phyloP scores from a whole-genome alignment of 2,113 vertebrate genomes.

The Dicaeum eximium region DNA sequence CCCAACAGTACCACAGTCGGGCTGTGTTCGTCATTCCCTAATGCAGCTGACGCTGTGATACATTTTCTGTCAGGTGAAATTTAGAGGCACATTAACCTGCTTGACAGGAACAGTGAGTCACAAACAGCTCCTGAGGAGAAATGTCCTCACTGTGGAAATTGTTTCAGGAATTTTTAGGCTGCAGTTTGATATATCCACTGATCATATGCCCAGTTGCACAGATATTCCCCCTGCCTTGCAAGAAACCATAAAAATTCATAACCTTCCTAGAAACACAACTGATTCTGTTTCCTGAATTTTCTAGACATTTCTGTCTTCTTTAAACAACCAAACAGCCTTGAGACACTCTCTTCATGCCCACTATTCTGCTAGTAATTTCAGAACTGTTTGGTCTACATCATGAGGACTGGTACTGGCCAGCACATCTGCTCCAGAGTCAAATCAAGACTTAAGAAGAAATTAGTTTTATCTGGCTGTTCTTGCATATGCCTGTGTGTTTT shows the following conservation, averaged over 20 bases:
- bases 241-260: not conserved
- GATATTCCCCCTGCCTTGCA: rapidly evolving
- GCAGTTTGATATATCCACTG: not conserved
- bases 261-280: not conserved
- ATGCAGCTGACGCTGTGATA: constrained; percentile 1
- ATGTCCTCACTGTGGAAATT: not conserved
- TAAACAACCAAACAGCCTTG: not conserved
- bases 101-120: constrained; percentile 22
- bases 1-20: rapidly evolving
- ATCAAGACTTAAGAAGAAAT: not conserved
- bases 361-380: not conserved
- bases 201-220: not conserved
- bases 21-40: not conserved
- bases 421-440: not conserved
- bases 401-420: not conserved
- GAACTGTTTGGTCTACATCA: not conserved
- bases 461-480: not conserved
- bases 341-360: not conserved
- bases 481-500: not conserved
- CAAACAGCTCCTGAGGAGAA: not conserved
- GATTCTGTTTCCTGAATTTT: not conserved
- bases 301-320: not conserved
- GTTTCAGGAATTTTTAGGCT: not conserved
- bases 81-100: constrained; percentile 40
- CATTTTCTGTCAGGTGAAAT: constrained; percentile 44